A percentile compares a stretch with the other conserved stretches of the same genome.
phyloP scores from a whole-genome alignment of 2,113 vertebrate genomes.

The Eleginops maclovinus region DNA sequence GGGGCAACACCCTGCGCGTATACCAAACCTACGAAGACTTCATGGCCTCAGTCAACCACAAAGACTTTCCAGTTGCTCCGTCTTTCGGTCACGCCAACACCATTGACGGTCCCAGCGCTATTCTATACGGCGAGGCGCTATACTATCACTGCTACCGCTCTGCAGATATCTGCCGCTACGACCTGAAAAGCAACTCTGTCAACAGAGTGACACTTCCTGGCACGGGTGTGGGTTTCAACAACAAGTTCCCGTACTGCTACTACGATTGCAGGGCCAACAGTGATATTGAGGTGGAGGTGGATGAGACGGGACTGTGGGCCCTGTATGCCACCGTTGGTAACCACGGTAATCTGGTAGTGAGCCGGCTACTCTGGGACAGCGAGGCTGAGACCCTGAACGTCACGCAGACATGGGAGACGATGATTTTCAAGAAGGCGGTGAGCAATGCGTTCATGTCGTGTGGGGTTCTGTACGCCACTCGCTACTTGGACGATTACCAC shows the following conservation, averaged over 20 bases:
- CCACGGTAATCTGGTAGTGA: conserved; percentile 80
- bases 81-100: conserved; percentile 52
- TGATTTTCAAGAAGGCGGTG: conserved; percentile 83
- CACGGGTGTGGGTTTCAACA: conserved; percentile 80
- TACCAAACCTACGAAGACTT: conserved; percentile 85
- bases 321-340: conserved; percentile 78
- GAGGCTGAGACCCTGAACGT: conserved; percentile 51
- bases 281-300: conserved; percentile 85
- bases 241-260: conserved; percentile 91
- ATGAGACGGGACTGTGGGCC: conserved; percentile 81
- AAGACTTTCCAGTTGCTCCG: conserved; percentile 25
- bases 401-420: conserved; percentile 88
- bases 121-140: conserved; percentile 84
- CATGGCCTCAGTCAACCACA: conserved; percentile 72
- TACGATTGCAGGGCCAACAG: conserved; percentile 76
- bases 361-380: conserved; percentile 61
- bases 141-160: conserved; percentile 83
- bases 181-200: conserved; percentile 43
- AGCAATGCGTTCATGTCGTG: conserved; percentile 92
- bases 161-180: conserved; percentile 68
- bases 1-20: conserved; percentile 80
- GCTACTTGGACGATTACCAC: conserved; percentile 60
- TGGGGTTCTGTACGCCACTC: conserved; percentile 91
- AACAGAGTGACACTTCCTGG: conserved; percentile 74
- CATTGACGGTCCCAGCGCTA: conserved; percentile 85